Conservation (phyloP, 2,797 vertebrate species). For the Hyperoplus immaculatus region DNA sequence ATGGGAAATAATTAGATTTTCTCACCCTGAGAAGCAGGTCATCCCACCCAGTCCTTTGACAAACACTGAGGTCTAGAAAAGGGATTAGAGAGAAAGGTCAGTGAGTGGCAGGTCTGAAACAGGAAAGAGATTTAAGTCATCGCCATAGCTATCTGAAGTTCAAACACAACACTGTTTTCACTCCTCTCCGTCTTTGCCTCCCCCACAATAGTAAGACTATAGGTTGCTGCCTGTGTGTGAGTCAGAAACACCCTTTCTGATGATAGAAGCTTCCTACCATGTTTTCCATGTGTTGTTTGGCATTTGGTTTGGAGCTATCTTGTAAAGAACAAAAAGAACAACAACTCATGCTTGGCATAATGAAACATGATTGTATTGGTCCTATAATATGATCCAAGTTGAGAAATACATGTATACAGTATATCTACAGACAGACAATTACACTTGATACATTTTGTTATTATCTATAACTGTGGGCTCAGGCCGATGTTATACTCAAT, state of each 20-base stretch:
- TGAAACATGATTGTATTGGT: background rate
- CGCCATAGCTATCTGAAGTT: slow-evolving; percentile 72
- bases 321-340: slow-evolving; percentile 3
- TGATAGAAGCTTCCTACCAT: slow-evolving; percentile 18
- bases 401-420: too few relatives aligned
- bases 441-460: background rate
- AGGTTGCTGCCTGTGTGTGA: slow-evolving; percentile 34
- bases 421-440: too few relatives aligned
- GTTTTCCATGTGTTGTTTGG: slow-evolving; percentile 39
- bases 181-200: slow-evolving; percentile 61
- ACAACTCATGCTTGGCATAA: background rate
- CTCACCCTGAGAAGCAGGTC: slow-evolving; percentile 64
- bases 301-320: slow-evolving; percentile 42
- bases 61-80: slow-evolving; percentile 70
- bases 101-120: slow-evolving; percentile 64
- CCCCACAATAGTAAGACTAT: slow-evolving; percentile 38
- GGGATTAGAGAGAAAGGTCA: slow-evolving; percentile 77
- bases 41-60: slow-evolving; percentile 59
- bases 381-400: too few relatives aligned
- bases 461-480: background rate
- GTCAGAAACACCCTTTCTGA: slow-evolving; percentile 32
- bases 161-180: slow-evolving; percentile 61
- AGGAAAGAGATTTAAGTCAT: slow-evolving; percentile 76
- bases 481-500: background rate
- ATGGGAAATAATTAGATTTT: slow-evolving; percentile 68